A percentile compares a stretch with the other conserved stretches of the same genome.
Conservation (phyloP, 2,888 invertebrate genomes). For the Drosophila eohydei region DNA sequence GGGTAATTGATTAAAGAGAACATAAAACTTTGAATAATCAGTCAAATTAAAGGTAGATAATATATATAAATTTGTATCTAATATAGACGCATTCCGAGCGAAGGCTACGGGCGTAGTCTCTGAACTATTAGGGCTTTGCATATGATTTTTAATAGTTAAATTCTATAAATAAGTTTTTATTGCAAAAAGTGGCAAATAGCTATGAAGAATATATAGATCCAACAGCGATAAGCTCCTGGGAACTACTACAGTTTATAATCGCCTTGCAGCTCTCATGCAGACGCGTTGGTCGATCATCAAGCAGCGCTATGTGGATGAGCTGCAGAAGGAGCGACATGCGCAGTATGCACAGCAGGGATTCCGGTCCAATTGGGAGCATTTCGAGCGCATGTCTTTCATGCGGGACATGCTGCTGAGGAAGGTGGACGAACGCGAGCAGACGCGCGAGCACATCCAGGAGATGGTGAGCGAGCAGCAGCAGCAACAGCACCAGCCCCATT, state of each 20-base stretch:
- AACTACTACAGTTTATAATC: neutral
- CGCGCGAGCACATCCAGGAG: constrained; percentile 82
- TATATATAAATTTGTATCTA: too few species aligned
- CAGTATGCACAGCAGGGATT: constrained; percentile 77
- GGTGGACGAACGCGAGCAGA: constrained; percentile 82
- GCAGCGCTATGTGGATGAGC: constrained; percentile 81
- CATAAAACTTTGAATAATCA: too few species aligned
- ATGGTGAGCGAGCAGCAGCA: constrained; percentile 83
- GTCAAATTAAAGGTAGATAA: too few species aligned
- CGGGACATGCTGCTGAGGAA: constrained; percentile 80
- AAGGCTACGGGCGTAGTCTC: too few species aligned
- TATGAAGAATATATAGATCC: neutral
- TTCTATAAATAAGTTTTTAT: too few species aligned
- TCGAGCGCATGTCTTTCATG: constrained; percentile 83
- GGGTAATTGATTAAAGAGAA: too few species aligned
- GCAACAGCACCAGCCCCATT: constrained; percentile 73
- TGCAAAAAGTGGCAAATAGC: neutral
- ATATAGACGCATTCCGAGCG: too few species aligned
- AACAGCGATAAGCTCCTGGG: too few species aligned
- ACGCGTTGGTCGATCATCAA: constrained; percentile 83
- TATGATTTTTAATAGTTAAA: too few species aligned
- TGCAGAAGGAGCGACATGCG: constrained; percentile 82
- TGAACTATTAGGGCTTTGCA: too few species aligned
- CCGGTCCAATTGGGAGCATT: constrained; percentile 83
- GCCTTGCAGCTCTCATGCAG: constrained; percentile 76